These are phyloP conservation scores for Poeciliopsis turneri DNA, from an alignment of 2,797 vertebrate species.

Conservation along the genomic window DNA sequence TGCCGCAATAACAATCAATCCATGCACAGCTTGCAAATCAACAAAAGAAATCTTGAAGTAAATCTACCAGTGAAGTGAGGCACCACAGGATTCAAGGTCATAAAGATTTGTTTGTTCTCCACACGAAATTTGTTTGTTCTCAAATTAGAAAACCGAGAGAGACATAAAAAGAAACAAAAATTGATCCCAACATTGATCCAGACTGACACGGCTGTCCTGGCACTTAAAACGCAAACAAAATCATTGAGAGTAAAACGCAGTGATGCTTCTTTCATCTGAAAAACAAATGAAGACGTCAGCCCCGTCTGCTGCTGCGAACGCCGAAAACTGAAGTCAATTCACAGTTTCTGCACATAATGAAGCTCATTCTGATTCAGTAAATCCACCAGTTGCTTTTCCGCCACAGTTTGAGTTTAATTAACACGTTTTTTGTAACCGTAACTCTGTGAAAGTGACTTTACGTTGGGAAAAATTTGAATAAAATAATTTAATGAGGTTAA, in stretches of 20 bases:
- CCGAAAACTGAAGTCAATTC: neutral
- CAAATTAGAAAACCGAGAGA: neutral
- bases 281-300: neutral
- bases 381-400: neutral
- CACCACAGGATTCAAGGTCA: neutral
- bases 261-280: too few species aligned
- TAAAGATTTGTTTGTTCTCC: neutral
- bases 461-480: neutral
- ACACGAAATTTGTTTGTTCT: neutral
- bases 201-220: neutral
- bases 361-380: neutral
- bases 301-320: neutral
- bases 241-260: neutral
- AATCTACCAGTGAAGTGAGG: neutral
- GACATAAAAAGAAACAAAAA: neutral
- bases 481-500: neutral
- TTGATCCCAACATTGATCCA: constrained; percentile 2
- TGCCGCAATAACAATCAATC: neutral
- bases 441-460: neutral
- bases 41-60: neutral
- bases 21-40: neutral
- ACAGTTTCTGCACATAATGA: neutral
- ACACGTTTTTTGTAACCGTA: neutral
- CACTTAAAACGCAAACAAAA: neutral
- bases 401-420: neutral